Evolutionary conservation across 2,113 vertebrate genomes (phyloP).

Genomic region (Microtus richardsoni): DNA sequence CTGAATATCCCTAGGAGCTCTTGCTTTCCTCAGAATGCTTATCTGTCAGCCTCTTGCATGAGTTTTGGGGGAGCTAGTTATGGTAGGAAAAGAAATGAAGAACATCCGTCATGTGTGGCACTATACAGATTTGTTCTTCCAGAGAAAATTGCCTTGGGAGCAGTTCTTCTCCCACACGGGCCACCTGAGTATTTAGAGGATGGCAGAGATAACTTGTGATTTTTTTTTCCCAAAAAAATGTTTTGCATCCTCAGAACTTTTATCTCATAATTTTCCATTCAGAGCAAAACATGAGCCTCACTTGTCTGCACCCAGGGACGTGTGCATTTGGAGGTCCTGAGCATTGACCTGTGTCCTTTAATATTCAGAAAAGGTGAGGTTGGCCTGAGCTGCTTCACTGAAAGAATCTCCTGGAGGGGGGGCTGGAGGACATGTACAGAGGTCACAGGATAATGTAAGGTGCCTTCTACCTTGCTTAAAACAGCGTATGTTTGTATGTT

Average conservation of each 20-base stretch:
- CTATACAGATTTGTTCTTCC: background rate
- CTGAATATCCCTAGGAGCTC: conserved; percentile 88
- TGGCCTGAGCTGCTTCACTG: background rate
- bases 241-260: background rate
- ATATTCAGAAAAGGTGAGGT: background rate
- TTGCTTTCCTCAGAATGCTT: conserved; percentile 85
- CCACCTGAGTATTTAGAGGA: background rate
- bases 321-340: background rate
- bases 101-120: background rate
- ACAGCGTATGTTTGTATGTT: background rate
- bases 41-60: conserved; percentile 62
- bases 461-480: background rate
- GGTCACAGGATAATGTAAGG: background rate
- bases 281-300: background rate
- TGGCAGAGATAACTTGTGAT: background rate
- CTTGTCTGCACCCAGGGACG: background rate
- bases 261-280: conserved; percentile 1
- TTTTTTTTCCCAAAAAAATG: conserved; percentile 9
- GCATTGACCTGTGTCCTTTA: background rate
- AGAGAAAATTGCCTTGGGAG: conserved; percentile 33
- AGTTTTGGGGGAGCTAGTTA: background rate
- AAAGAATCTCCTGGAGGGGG: background rate
- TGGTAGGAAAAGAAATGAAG: background rate
- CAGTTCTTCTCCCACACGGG: background rate
- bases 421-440: background rate